Evolutionary conservation across 2,888 invertebrate genomes (phyloP), one percentile per base, ranked within the genome.

Genomic region (Drosophila meridiana): DNA sequence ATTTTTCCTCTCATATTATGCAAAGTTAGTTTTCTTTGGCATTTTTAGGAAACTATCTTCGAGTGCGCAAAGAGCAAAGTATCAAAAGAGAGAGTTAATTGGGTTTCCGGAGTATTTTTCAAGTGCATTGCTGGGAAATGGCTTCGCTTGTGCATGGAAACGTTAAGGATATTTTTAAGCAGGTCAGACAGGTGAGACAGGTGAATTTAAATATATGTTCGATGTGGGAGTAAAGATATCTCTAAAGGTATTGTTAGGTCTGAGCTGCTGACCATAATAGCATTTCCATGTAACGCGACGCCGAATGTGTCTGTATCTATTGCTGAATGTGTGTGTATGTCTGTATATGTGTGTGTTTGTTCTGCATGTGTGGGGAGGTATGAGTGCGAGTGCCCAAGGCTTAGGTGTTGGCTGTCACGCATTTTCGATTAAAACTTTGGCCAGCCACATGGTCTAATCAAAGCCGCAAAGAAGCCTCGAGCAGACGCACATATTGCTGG

Each of bases 351-450:
- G 20, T 42, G 48, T n/a, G 32, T 55, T 20, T 20, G 20, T 20
- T 20, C 20, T 20, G 20, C 20, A 20, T 14, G 20, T 42, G 48
- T n/a, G 32, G 50, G 11, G n/a, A 14, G 40, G 13, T 13, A 20
- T 38, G 36, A 7, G 11, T 28, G 30, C n/a, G 52, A 38, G 36
- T 34, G 71, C 43, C 32, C 6, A 2, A 36, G 60, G 59, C 53
- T 57, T 60, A 30, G 53, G n/a, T 45, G 28, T 28, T 40, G 56
- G 65, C 71, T 61, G 74, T 80, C 87, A 85, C 87, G 89, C 70
- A 87, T 69, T 76, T 84, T 85, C 87, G 87, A 85, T 85, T 87
- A 85, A 85, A 89, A 85, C 58, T 85, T 88, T 65, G 55, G 76
- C 63, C 48, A 76, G 68, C 48, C 70, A 58, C 71, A 63, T 43